Conservation (phyloP, 2,797 vertebrate species). For the Lateolabrax maculatus region DNA sequence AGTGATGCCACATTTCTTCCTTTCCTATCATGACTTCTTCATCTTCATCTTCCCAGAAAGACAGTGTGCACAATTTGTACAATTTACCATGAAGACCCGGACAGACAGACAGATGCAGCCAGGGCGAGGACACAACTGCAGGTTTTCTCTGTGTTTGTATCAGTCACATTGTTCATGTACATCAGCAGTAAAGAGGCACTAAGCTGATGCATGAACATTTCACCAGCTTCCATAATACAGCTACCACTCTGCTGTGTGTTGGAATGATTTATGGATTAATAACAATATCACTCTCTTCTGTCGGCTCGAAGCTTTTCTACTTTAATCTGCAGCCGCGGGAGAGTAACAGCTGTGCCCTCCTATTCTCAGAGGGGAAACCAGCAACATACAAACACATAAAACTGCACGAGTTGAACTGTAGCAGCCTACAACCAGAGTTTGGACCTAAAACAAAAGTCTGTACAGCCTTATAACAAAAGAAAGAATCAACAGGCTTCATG, state of each 20-base stretch:
- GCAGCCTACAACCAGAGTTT: background rate
- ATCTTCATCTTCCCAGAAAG: too few species aligned
- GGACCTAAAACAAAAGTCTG: background rate
- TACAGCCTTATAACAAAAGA: background rate
- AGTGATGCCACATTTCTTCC: too few species aligned
- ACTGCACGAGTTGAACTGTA: background rate
- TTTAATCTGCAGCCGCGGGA: slow-evolving; percentile 58
- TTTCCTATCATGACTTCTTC: too few species aligned
- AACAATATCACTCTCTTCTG: slow-evolving; percentile 40
- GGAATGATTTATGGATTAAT: slow-evolving; percentile 62
- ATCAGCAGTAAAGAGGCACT: slow-evolving; percentile 24
- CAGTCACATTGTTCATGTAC: background rate
- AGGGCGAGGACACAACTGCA: too few species aligned
- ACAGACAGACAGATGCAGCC: too few species aligned
- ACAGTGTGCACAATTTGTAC: too few species aligned
- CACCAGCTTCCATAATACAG: slow-evolving; percentile 10
- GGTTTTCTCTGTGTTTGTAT: background rate
- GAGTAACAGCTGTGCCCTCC: slow-evolving; percentile 38
- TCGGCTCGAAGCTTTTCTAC: slow-evolving; percentile 21
- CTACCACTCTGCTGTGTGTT: background rate
- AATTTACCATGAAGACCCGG: too few species aligned
- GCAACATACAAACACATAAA: background rate
- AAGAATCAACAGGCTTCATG: background rate
- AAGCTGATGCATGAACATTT: slow-evolving; percentile 26
- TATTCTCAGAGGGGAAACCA: background rate